Base-by-base conservation (phyloP, 2,888 invertebrate genomes). In the Erebia ligea region DNA sequence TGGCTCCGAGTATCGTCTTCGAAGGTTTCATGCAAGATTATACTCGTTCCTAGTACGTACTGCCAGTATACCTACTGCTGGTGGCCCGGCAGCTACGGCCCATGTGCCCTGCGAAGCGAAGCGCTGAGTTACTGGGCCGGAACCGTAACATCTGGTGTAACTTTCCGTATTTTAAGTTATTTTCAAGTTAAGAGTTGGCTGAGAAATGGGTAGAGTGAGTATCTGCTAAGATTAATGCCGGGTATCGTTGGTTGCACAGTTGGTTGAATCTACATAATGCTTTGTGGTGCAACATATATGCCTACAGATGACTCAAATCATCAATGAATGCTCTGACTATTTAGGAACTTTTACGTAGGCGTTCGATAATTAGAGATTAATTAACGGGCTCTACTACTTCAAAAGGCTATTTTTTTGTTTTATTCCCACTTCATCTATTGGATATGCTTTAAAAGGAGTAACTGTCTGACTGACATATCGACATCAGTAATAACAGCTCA, bases 1-100 rank as follows among this genome's bases (percentile, higher is more conserved):
- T 54, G 52, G 9, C 10, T 9, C 3, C 11, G n/a, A 21, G 56
- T 64, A 64, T 66, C 66, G 56, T 57, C 66, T 66, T 56, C 66
- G 66, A 66, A 66, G 66, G 66, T 66, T 66, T 21, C 15, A 15
- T 57, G 66, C 56, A 66, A 66, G 66, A 56, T 45, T 42, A 66
- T 56, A 66, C 54, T 50, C 15, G 50, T 50, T 11, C 45, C 45
- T 5, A 15, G 58, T n/a, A n/a, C 40, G 19, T 17, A 42, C 17
- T 54, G 56, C 56, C 56, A 6, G 21, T 10, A 9, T 17, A 54
- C n/a, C n/a, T n/a, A n/a, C 15, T 19, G 56, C 10, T 25, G 19
- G 13, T 21, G 62, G 62, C n/a, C n/a, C n/a, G n/a, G n/a, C n/a
- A 21, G 19, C 62, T 21, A 19, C 40, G 56, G 56, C 40, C 65